Evolutionary conservation across 30 jellyfish, hydroid and myxozoan species (phyloP).

Genomic region (Turritopsis dohrnii): DNA sequence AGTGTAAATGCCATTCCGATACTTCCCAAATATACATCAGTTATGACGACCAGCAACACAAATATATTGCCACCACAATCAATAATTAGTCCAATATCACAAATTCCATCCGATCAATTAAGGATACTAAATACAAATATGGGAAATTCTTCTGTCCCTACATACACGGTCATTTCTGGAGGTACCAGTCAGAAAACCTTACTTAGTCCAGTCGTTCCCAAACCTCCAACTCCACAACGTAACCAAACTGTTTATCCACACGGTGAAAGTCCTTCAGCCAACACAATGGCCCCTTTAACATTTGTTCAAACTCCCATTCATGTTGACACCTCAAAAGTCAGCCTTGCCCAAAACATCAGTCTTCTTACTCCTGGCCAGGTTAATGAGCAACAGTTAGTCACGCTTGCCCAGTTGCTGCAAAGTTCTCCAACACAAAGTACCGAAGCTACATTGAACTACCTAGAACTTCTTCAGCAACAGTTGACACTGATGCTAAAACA

Average conservation of each 20-base stretch:
- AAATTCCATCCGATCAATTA: not conserved
- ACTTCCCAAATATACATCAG: conserved; percentile 7
- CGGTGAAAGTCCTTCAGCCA: not conserved
- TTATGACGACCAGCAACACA: not conserved
- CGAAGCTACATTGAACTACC: conserved; percentile 74
- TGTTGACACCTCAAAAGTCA: not conserved
- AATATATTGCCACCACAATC: not conserved
- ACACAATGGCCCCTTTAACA: not conserved
- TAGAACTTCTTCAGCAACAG: conserved; percentile 89
- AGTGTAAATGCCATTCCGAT: not conserved
- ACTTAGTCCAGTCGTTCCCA: not conserved
- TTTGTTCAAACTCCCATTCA: not conserved
- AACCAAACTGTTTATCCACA: not conserved
- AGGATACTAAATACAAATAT: not conserved
- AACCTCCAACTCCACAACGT: not conserved
- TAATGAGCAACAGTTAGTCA: conserved; percentile 67
- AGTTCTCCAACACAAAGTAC: conserved; percentile 48
- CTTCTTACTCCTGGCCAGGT: conserved; percentile 47
- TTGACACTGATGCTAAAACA: conserved; percentile 31
- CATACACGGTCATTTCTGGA: not conserved
- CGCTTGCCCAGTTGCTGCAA: conserved; percentile 65
- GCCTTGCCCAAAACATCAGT: not conserved
- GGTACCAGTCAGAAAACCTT: not conserved
- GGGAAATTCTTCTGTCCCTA: not conserved
- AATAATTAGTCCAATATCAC: not conserved